These are phyloP conservation scores for Crotalus helleri DNA, from an alignment of 2,113 vertebrate genomes.

Conservation along the genomic window DNA sequence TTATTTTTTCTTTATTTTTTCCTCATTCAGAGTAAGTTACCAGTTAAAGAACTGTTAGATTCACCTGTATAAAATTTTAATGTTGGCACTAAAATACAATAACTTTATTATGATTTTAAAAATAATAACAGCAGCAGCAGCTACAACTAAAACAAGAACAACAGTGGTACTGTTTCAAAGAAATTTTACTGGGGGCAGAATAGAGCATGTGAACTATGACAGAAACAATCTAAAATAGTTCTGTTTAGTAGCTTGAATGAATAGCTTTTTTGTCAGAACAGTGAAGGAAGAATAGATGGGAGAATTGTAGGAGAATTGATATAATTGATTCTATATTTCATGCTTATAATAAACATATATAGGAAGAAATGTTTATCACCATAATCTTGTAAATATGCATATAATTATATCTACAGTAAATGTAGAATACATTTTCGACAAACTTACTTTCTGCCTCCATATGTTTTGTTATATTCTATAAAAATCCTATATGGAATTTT, in stretches of 20 bases:
- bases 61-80: neutral
- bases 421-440: neutral
- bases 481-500: neutral
- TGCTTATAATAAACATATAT: neutral
- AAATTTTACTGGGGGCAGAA: slow-evolving; percentile 39
- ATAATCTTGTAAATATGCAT: neutral
- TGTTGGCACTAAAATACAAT: neutral
- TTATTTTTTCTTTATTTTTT: neutral
- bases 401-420: neutral
- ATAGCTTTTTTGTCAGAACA: slow-evolving; percentile 44
- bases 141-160: neutral
- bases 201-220: slow-evolving; percentile 16
- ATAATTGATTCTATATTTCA: slow-evolving; percentile 31
- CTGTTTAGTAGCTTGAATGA: slow-evolving; percentile 46
- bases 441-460: neutral
- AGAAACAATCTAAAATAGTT: slow-evolving; percentile 36
- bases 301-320: slow-evolving; percentile 42
- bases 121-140: neutral
- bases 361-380: slow-evolving; percentile 31
- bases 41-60: neutral
- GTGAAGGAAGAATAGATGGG: slow-evolving; percentile 42
- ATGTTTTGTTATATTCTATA: neutral
- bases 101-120: neutral
- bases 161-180: slow-evolving; percentile 42
- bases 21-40: neutral